Percentiles rank a stretch among this genome's conserved stretches.
These are phyloP conservation scores for Pogonus chalceus DNA, from an alignment of 1,140 invertebrate species.

Conservation along the genomic window DNA sequence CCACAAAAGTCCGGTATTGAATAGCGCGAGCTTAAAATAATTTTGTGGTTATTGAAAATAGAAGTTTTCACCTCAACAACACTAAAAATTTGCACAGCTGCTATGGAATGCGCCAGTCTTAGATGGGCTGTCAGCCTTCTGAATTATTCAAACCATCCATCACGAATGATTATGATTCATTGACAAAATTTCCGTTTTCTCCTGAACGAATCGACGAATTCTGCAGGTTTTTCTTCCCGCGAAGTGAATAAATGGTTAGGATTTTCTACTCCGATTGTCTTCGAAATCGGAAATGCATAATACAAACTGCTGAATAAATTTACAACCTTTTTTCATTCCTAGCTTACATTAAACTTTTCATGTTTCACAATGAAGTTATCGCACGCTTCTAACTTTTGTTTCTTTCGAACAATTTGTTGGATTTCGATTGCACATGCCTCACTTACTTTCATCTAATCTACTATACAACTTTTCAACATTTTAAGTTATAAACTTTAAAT, in stretches of 20 bases:
- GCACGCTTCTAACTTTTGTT: neutral
- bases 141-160: slow-evolving; percentile 1
- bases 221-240: neutral
- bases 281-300: neutral
- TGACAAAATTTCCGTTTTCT: neutral
- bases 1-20: no score
- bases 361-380: neutral
- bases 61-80: no score
- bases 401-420: no score
- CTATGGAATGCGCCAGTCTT: no score
- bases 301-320: neutral
- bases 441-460: no score
- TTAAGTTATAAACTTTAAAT: no score
- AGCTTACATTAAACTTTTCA: neutral
- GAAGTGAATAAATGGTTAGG: neutral
- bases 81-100: no score
- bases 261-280: neutral
- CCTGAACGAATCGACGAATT: neutral
- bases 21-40: no score
- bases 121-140: neutral
- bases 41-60: no score
- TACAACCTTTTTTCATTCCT: neutral
- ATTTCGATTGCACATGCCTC: no score
- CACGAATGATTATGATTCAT: neutral
- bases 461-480: no score